A percentile compares a stretch with the other conserved stretches of the same genome.
Conservation (phyloP, 1,140 invertebrate genomes). For the Agrilus planipennis region DNA sequence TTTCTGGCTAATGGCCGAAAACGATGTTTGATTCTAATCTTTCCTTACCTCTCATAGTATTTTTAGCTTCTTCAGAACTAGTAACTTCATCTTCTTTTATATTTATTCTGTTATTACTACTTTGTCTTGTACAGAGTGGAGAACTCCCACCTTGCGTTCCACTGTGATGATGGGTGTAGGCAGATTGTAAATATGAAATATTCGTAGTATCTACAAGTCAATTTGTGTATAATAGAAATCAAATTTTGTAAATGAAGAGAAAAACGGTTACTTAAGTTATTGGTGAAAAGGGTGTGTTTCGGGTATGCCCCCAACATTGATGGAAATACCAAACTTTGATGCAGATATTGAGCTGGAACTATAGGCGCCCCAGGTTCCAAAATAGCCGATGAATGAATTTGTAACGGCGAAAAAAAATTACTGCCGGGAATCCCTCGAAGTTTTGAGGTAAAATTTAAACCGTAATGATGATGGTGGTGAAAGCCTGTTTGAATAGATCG, state of each 20-base stretch:
- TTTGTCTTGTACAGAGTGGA: no score
- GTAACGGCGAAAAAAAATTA: conserved; percentile 35
- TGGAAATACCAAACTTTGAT: conserved; percentile 29
- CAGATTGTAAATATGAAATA: no score
- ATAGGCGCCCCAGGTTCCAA: conserved; percentile 12
- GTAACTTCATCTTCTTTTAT: conserved; percentile 63
- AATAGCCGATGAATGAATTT: conserved; percentile 29
- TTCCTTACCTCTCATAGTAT: no score
- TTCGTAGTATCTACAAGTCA: no score
- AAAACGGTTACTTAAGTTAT: conserved; percentile 1
- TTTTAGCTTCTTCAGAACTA: conserved; percentile 51
- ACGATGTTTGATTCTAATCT: no score
- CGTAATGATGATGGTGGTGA: conserved; percentile 33
- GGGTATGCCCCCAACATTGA: conserved; percentile 20
- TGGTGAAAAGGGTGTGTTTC: conserved; percentile 16
- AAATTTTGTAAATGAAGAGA: no score
- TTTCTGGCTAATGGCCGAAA: no score
- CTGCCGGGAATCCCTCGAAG: conserved; percentile 30
- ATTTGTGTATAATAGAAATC: no score
- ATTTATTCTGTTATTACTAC: conserved; percentile 18
- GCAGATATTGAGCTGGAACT: conserved; percentile 20
- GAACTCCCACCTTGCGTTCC: no score
- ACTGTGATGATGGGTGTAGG: no score
- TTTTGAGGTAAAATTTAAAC: conserved; percentile 16
- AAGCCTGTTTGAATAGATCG: conserved; percentile 36